A percentile compares a stretch with the other conserved stretches of the same genome.
phyloP scores from a whole-genome alignment of 2,888 invertebrate genomes.

The Palloptera scutellata region DNA sequence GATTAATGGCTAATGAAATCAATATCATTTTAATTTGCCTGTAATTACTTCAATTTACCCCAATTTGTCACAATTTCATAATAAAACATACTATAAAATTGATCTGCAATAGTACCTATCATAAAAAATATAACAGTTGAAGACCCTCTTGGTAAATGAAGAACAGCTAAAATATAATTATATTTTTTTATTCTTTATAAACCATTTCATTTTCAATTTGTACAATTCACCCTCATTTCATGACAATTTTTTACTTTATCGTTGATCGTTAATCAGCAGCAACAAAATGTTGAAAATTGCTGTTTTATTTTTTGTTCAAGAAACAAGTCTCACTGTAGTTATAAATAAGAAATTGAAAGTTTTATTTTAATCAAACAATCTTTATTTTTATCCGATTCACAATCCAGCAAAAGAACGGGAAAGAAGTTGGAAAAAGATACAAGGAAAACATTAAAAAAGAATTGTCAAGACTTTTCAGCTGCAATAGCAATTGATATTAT shows the following conservation, averaged over 20 bases:
- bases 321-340: neutral
- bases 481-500: no score
- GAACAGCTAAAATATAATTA: conserved; percentile 4
- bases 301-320: no score
- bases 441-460: no score
- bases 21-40: conserved; percentile 24
- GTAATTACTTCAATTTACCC: conserved; percentile 25
- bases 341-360: conserved; percentile 1
- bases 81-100: conserved; percentile 18
- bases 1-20: conserved; percentile 25
- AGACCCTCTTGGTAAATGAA: conserved; percentile 12
- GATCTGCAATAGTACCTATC: conserved; percentile 18
- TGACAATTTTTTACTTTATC: conserved; percentile 31
- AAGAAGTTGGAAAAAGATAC: no score
- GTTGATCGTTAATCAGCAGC: conserved; percentile 31
- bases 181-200: neutral
- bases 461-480: no score
- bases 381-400: no score
- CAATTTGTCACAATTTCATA: conserved; percentile 26
- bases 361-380: neutral
- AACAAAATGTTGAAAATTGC: neutral
- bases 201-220: conserved; percentile 20
- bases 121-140: conserved; percentile 22
- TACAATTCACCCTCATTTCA: conserved; percentile 27
- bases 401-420: no score